A percentile compares a stretch with the other conserved stretches of the same genome.
Conservation (phyloP, 2,113 vertebrate species). For the Tinamus guttatus region DNA sequence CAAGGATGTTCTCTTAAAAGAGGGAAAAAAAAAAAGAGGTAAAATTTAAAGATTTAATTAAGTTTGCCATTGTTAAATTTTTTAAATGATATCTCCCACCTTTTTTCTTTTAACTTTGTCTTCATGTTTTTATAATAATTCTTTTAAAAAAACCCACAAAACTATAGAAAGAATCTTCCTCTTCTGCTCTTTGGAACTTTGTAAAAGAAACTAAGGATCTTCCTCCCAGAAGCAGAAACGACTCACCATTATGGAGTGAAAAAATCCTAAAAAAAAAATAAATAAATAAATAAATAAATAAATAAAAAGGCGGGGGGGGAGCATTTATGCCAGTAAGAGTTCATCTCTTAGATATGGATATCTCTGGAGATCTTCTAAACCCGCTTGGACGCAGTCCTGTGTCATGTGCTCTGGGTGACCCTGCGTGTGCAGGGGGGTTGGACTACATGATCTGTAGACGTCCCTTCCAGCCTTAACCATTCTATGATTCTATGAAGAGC, state of each 20-base stretch:
- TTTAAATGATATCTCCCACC: background rate
- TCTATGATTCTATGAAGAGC: too few relatives aligned
- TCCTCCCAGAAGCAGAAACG: background rate
- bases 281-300: too few relatives aligned
- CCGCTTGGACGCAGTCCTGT: too few relatives aligned
- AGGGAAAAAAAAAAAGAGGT: background rate
- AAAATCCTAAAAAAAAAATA: background rate
- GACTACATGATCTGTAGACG: too few relatives aligned
- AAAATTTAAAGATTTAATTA: background rate
- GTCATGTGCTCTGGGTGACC: too few relatives aligned
- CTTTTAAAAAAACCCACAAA: too few relatives aligned
- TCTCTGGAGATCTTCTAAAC: too few relatives aligned
- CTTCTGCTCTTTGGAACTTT: background rate
- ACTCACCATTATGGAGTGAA: background rate
- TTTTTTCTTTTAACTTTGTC: background rate
- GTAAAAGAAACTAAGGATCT: background rate
- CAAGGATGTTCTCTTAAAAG: background rate
- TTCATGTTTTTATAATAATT: background rate
- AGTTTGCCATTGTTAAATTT: too few relatives aligned
- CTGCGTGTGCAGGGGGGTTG: too few relatives aligned
- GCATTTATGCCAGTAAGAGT: background rate
- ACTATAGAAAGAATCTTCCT: background rate
- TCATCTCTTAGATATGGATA: background rate
- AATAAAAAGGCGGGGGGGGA: too few relatives aligned
- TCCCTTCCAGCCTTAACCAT: too few relatives aligned